Conservation (phyloP, 2,113 vertebrate genomes). For the Ellobius talpinus region DNA sequence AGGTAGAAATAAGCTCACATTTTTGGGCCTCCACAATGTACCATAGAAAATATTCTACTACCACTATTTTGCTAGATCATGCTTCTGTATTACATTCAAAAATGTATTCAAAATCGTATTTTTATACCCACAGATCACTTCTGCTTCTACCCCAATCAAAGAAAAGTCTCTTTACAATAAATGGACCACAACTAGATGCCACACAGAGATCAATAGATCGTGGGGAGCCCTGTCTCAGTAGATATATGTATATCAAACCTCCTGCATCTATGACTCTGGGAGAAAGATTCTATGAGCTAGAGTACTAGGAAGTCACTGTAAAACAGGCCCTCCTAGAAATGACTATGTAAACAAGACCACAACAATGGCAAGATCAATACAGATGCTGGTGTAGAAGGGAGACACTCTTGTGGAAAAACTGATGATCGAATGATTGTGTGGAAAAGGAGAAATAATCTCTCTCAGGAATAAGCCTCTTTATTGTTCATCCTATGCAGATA, state of each 20-base stretch:
- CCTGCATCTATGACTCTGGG: background rate
- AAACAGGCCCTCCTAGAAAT: background rate
- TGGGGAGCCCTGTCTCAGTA: rapidly evolving
- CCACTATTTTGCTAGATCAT: background rate
- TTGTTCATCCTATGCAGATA: background rate
- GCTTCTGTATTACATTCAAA: background rate
- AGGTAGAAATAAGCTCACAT: too few species aligned
- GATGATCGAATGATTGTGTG: background rate
- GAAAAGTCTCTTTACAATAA: background rate
- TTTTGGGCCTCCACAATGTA: too few species aligned
- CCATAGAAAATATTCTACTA: background rate
- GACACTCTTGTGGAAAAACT: background rate
- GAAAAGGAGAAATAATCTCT: background rate
- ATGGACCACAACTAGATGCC: background rate
- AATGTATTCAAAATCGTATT: background rate
- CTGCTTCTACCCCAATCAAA: background rate
- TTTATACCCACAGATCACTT: background rate
- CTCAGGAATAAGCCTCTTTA: background rate
- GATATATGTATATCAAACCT: background rate
- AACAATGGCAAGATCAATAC: background rate
- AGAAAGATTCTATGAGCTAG: background rate
- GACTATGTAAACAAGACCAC: background rate
- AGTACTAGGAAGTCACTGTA: background rate
- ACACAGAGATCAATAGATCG: too few species aligned
- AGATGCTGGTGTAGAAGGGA: background rate